Evolutionary conservation across 2,797 vertebrate genomes (phyloP), one percentile per base, ranked within the genome.

Genomic region (Garrulus glandarius): DNA sequence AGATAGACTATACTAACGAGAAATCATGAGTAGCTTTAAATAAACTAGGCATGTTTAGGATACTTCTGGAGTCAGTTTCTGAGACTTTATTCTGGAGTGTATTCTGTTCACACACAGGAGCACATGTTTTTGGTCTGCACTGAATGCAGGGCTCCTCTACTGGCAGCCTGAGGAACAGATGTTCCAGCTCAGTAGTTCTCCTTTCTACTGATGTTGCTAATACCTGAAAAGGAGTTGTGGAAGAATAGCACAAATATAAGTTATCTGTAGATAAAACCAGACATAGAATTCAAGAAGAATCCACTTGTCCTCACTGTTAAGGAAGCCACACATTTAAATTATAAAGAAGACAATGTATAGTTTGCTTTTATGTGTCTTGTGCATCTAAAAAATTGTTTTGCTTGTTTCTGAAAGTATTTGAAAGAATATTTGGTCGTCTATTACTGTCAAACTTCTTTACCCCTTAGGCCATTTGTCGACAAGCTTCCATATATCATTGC

Each of bases 381-480:
- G 18, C 59, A 41, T 79, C 46, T 65, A 47, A 79, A 37, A 49
- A 84, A 56, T 44, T 68, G 17, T 70, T 92, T 79, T 77, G 10
- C 20, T 87, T 94, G 37, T 77, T 94, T 34, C 49, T 82, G 83
- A 56, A 93, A 78, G 13, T 55, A 29, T 74, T 61, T 75, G 69
- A 91, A 75, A 71, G 56, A 65, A 57, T 89, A 75, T 78, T 94
- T 84, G 12, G 19, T 74, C 43, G 15, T 92, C 29, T 89, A 5
- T 81, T 81, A 56, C 32, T 57, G 69, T 56, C 41, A 63, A 60
- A 32, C 23, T 93, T 96, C 81, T 95, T 95, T 84, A 95, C 15
- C 72, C 92, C 84, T 91, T 68, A 91, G 59, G 92, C 65, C 68
- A 86, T 96, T 95, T 95, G 82, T 84, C 94, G 80, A 83, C 86